phyloP scores from a whole-genome alignment of 2,113 vertebrate genomes.

The Pycnonotus jocosus region DNA sequence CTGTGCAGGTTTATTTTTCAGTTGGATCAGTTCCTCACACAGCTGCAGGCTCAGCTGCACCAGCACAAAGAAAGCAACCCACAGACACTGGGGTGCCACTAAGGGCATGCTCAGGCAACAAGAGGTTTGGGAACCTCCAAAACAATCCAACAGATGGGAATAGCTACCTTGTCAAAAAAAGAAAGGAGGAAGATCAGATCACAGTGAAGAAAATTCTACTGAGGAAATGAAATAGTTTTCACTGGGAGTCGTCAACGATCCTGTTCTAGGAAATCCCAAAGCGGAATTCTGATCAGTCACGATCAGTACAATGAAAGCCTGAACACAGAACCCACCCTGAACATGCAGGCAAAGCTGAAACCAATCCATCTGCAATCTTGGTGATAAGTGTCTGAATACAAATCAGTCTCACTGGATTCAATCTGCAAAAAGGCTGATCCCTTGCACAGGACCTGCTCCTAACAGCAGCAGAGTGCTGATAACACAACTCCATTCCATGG shows the following conservation, averaged over 20 bases:
- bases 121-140: neutral
- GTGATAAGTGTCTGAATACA: neutral
- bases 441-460: neutral
- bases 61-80: slow-evolving; percentile 5
- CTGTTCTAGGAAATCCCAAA: neutral
- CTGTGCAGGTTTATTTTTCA: neutral
- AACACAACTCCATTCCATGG: neutral
- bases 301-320: neutral
- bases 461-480: neutral
- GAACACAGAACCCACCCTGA: neutral
- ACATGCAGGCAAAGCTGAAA: neutral
- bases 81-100: neutral
- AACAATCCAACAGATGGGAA: neutral
- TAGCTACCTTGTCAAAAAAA: neutral
- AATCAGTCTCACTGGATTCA: neutral
- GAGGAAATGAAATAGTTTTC: neutral
- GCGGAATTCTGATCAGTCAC: neutral
- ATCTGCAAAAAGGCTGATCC: neutral
- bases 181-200: neutral
- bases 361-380: neutral
- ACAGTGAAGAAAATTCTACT: neutral
- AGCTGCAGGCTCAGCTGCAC: slow-evolving; percentile 8
- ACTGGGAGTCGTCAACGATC: fast-evolving
- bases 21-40: neutral
- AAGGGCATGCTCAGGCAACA: neutral